These are phyloP conservation scores for Neodontobutis hainanensis DNA, from an alignment of 2,113 vertebrate species.

Conservation along the genomic window DNA sequence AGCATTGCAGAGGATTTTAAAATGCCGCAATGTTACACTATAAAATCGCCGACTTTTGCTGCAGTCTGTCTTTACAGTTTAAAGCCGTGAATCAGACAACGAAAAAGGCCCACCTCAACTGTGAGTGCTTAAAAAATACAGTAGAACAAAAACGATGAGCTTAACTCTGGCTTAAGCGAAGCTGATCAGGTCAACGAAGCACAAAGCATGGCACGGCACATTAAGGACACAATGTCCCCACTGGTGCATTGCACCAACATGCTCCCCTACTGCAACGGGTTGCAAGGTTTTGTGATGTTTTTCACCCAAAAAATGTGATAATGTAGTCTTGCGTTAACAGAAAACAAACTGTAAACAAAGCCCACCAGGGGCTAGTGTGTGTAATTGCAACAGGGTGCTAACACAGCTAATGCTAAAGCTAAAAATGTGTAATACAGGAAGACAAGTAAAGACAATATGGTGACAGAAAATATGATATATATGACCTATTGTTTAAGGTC, in stretches of 20 bases:
- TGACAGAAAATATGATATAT: not conserved
- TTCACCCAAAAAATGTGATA: constrained; percentile 9
- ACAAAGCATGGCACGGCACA: constrained; percentile 39
- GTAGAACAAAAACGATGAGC: constrained; percentile 47
- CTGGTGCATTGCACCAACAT: constrained; percentile 20
- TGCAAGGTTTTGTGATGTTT: constrained; percentile 10
- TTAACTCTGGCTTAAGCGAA: constrained; percentile 49
- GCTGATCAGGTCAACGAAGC: constrained; percentile 53
- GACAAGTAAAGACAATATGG: not conserved
- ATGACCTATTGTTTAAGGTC: not conserved
- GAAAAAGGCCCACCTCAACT: constrained; percentile 4
- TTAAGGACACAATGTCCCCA: constrained; percentile 50
- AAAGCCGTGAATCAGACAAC: not conserved
- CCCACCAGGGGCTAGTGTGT: not conserved
- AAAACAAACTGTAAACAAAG: constrained; percentile 3
- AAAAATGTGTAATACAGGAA: not conserved
- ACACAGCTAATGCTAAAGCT: not conserved
- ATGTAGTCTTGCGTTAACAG: constrained; percentile 10
- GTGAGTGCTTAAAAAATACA: constrained; percentile 19
- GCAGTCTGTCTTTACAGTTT: not conserved
- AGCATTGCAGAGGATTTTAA: constrained; percentile 45
- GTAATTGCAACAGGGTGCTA: not conserved
- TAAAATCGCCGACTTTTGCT: constrained; percentile 2
- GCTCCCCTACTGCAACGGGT: constrained; percentile 20
- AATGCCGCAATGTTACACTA: constrained; percentile 13